Conservation (phyloP, 2,113 vertebrate species). For the Conger conger region DNA sequence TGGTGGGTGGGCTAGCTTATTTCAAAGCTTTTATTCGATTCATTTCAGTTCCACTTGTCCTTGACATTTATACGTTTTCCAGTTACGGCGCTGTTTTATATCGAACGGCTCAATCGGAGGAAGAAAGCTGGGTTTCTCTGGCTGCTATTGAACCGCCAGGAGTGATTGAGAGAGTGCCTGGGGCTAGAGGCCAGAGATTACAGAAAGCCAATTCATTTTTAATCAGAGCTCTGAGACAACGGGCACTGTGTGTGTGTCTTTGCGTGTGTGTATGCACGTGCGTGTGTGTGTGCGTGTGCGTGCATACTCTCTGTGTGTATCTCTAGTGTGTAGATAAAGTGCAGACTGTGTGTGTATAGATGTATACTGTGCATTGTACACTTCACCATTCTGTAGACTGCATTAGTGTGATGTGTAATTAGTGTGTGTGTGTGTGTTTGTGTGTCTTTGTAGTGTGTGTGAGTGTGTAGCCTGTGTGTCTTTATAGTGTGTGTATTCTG, state of each 20-base stretch:
- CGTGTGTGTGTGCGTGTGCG: constrained; percentile 6
- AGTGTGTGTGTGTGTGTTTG: no score
- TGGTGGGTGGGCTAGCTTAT: neutral
- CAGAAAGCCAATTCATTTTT: constrained; percentile 56
- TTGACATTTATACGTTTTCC: constrained; percentile 27
- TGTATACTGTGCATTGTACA: neutral
- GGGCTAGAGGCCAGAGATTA: constrained; percentile 47
- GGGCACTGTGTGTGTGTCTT: neutral
- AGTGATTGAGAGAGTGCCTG: neutral
- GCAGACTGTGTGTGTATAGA: neutral
- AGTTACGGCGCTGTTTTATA: constrained; percentile 33
- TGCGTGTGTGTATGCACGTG: constrained; percentile 8
- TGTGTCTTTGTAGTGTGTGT: neutral
- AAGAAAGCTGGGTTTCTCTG: constrained; percentile 26
- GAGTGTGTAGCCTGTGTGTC: neutral
- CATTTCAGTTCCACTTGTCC: constrained; percentile 13
- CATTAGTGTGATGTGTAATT: no score
- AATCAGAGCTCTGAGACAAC: constrained; percentile 45
- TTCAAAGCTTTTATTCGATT: constrained; percentile 2
- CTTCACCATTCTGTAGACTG: neutral
- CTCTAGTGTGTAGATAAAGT: neutral
- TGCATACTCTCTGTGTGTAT: constrained; percentile 2
- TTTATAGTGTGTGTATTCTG: neutral
- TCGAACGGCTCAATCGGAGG: constrained; percentile 46
- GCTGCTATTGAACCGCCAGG: constrained; percentile 40